These are phyloP conservation scores for Varanus salvator DNA, from an alignment of 2,113 vertebrate genomes.

Conservation along the genomic window DNA sequence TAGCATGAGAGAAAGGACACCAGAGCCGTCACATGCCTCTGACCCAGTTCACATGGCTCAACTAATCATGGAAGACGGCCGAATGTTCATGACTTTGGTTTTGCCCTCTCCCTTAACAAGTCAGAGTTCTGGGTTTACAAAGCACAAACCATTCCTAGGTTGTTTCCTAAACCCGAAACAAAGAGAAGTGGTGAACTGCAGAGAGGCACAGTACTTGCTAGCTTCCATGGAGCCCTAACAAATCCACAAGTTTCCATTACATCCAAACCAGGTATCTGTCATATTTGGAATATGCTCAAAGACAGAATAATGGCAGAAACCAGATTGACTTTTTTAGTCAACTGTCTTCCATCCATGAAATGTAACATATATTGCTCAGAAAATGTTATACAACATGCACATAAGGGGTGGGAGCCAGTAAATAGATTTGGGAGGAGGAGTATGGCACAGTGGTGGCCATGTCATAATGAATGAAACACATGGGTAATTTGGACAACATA, in stretches of 20 bases:
- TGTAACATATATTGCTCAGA: neutral
- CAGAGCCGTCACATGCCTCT: too few species aligned
- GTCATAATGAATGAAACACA: neutral
- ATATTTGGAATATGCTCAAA: neutral
- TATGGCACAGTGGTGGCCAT: neutral
- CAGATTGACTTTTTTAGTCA: neutral
- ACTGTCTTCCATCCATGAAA: neutral
- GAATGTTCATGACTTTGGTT: too few species aligned
- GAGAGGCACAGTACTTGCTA: too few species aligned
- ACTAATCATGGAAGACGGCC: too few species aligned
- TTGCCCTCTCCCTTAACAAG: too few species aligned
- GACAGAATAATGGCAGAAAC: neutral
- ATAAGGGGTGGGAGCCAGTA: neutral
- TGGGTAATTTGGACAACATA: neutral
- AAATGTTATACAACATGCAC: neutral
- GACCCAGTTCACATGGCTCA: too few species aligned
- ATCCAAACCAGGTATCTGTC: neutral
- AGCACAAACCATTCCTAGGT: too few species aligned
- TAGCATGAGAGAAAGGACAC: neutral
- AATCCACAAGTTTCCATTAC: too few species aligned
- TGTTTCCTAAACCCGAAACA: too few species aligned
- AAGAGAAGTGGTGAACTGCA: too few species aligned
- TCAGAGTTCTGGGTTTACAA: too few species aligned
- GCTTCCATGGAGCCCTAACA: too few species aligned
- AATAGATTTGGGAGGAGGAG: neutral